These are phyloP conservation scores for Arctocebus calabarensis DNA, from an alignment of 2,797 vertebrate genomes.

Conservation along the genomic window DNA sequence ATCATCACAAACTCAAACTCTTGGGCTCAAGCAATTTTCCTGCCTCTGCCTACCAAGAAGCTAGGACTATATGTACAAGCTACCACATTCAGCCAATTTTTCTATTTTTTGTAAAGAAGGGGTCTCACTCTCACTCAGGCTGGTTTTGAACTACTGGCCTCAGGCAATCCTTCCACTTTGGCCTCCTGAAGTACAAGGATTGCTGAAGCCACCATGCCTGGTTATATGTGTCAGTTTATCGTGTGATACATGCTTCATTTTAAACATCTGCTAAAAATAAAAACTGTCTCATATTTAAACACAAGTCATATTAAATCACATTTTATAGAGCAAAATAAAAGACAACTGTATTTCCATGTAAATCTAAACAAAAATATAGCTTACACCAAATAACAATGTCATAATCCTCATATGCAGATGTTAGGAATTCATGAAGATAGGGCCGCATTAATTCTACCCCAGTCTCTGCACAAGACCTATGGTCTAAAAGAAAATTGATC, in stretches of 20 bases:
- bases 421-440: conserved; percentile 98
- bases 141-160: background rate
- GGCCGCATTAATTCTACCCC: conserved; percentile 99
- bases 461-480: conserved; percentile 99
- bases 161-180: background rate
- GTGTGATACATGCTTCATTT: background rate
- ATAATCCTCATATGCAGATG: conserved; percentile 98
- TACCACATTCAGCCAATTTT: background rate
- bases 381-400: conserved; percentile 99
- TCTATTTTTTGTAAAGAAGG: background rate
- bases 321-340: conserved; percentile 53
- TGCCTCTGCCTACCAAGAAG: background rate
- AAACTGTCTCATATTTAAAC: conserved; percentile 43
- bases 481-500: conserved; percentile 90
- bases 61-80: background rate
- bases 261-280: conserved; percentile 47
- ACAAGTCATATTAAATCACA: background rate
- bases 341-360: conserved; percentile 60
- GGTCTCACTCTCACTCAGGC: background rate
- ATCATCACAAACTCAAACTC: background rate
- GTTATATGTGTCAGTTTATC: background rate
- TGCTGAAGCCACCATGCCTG: too few species aligned
- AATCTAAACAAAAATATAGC: conserved; percentile 83
- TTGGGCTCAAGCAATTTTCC: background rate
- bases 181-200: background rate